Percentiles rank a stretch among this genome's conserved stretches.
phyloP scores from a whole-genome alignment of 1,140 invertebrate genomes.

The Brachionus koreanus region DNA sequence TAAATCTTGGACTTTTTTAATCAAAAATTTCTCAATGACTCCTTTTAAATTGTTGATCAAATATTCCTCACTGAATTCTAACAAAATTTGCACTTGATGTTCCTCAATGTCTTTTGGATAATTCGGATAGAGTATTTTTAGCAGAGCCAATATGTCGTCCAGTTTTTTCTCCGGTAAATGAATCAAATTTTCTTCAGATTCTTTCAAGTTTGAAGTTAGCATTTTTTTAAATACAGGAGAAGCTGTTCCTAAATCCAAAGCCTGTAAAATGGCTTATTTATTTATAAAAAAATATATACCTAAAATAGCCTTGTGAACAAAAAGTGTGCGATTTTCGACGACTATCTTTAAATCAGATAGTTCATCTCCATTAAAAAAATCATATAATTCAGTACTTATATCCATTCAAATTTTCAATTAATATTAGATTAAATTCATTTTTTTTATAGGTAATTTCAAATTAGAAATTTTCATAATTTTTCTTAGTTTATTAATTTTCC shows the following conservation, averaged over 20 bases:
- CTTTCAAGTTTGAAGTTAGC: neutral
- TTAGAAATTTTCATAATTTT: too few relatives aligned
- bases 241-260: neutral
- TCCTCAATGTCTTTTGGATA: neutral
- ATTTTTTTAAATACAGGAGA: constrained; percentile 32
- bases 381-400: neutral
- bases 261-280: neutral
- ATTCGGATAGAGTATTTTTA: constrained; percentile 10
- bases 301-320: constrained; percentile 16
- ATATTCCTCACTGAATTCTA: constrained; percentile 5
- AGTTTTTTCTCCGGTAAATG: neutral
- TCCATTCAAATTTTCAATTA: neutral
- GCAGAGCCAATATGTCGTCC: neutral
- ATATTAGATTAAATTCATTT: neutral
- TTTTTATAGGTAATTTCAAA: neutral
- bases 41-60: neutral
- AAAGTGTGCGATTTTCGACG: neutral
- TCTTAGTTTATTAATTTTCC: too few relatives aligned
- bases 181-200: neutral
- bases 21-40: neutral
- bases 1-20: neutral
- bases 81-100: neutral
- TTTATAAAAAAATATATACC: neutral
- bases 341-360: constrained; percentile 10
- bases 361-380: constrained; percentile 16